phyloP scores from a whole-genome alignment of 2,113 vertebrate genomes.

The Grus americana region DNA sequence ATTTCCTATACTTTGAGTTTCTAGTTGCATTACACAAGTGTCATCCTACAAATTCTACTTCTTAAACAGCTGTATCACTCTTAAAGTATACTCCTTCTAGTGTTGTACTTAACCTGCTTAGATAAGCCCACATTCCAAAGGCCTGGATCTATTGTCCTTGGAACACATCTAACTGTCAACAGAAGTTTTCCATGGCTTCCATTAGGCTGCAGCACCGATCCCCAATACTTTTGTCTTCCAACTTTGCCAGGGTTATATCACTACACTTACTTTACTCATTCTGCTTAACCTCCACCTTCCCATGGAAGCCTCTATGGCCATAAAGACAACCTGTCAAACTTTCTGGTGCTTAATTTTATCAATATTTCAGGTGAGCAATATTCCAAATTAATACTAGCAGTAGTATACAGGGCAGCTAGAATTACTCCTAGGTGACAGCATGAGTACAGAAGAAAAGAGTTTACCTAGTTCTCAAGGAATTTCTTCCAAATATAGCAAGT shows the following conservation, averaged over 20 bases:
- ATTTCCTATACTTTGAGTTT: neutral
- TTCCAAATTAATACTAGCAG: neutral
- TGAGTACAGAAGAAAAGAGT: neutral
- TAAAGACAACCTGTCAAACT: neutral
- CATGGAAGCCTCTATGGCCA: neutral
- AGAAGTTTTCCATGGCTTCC: neutral
- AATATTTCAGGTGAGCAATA: neutral
- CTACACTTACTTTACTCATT: neutral
- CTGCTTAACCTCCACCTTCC: neutral
- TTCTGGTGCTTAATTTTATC: neutral
- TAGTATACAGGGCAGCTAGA: neutral
- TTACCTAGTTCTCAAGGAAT: neutral
- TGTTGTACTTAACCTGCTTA: neutral
- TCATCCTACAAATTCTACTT: neutral
- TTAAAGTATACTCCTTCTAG: neutral
- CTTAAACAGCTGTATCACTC: neutral
- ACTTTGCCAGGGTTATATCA: neutral
- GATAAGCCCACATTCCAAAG: neutral
- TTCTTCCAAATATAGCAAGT: neutral
- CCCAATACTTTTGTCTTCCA: neutral
- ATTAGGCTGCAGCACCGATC: neutral
- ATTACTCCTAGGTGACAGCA: neutral
- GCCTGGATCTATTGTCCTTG: neutral
- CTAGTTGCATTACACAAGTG: rapidly evolving
- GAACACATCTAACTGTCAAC: neutral